These are phyloP conservation scores for Melieria picta DNA, from an alignment of 2,888 invertebrate species.

Conservation along the genomic window DNA sequence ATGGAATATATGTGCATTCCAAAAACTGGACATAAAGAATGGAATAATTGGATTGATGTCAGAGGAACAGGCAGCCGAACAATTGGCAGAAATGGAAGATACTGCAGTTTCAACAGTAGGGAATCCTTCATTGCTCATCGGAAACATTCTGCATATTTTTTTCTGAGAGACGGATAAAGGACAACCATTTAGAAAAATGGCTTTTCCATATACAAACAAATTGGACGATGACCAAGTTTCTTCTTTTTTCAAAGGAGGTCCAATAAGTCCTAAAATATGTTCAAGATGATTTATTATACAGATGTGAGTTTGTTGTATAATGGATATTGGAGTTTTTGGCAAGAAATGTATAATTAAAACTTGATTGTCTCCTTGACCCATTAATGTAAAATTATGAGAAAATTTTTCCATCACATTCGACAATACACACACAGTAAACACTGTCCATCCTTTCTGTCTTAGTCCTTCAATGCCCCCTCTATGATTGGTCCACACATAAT, in stretches of 20 bases:
- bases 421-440: not conserved
- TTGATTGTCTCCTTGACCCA: not conserved
- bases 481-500: conserved; percentile 1
- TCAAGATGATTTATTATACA: not conserved
- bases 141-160: conserved; percentile 11
- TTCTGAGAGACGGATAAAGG: conserved; percentile 1
- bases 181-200: conserved; percentile 7
- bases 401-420: not conserved
- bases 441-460: not conserved
- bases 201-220: not conserved
- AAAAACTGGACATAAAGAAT: too few species aligned
- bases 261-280: not conserved
- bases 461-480: not conserved
- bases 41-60: too few species aligned
- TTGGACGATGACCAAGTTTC: conserved; percentile 4
- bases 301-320: not conserved
- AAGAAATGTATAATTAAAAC: too few species aligned
- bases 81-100: not conserved
- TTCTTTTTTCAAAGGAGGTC: conserved; percentile 8
- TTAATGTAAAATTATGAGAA: not conserved
- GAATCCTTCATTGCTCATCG: conserved; percentile 10
- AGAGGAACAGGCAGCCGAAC: too few species aligned
- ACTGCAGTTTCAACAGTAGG: conserved; percentile 3
- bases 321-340: too few species aligned
- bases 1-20: too few species aligned